Evolutionary conservation across 2,888 invertebrate species (phyloP).

Genomic region (Melanostoma scalare): DNA sequence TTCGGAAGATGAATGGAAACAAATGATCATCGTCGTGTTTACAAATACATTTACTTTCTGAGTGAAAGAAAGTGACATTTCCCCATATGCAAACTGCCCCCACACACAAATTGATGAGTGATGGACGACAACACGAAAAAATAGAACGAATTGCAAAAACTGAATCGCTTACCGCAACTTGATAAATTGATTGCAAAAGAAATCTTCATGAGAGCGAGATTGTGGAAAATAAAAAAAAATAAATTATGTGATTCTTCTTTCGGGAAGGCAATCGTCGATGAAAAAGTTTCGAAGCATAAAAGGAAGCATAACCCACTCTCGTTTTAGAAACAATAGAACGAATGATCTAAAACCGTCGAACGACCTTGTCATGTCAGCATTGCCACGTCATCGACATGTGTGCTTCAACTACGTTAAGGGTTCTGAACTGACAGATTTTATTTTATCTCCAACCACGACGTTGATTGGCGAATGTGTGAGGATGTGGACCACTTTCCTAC

Average conservation of each 20-base stretch:
- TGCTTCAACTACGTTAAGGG: slow-evolving; percentile 8
- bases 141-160: slow-evolving; percentile 15
- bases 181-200: slow-evolving; percentile 63
- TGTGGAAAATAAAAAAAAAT: slow-evolving; percentile 1
- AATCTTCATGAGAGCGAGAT: slow-evolving; percentile 38
- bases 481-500: no score
- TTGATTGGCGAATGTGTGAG: not conserved
- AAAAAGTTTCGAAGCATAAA: slow-evolving; percentile 8
- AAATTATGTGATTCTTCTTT: slow-evolving; percentile 31
- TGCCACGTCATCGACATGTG: slow-evolving; percentile 35
- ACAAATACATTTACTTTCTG: slow-evolving; percentile 65
- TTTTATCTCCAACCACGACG: slow-evolving; percentile 54
- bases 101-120: slow-evolving; percentile 25
- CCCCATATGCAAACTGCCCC: slow-evolving; percentile 2
- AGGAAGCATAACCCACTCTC: slow-evolving; percentile 16
- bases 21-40: slow-evolving; percentile 71
- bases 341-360: slow-evolving; percentile 41
- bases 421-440: slow-evolving; percentile 12
- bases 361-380: slow-evolving; percentile 62
- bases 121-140: slow-evolving; percentile 22
- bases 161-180: slow-evolving; percentile 63
- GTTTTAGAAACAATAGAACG: slow-evolving; percentile 35
- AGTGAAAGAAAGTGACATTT: slow-evolving; percentile 21
- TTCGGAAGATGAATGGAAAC: slow-evolving; percentile 64
- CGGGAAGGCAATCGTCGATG: slow-evolving; percentile 27